These are phyloP conservation scores for Gymnoscopelus microlampas DNA, from an alignment of 2,797 vertebrate species.

Conservation along the genomic window DNA sequence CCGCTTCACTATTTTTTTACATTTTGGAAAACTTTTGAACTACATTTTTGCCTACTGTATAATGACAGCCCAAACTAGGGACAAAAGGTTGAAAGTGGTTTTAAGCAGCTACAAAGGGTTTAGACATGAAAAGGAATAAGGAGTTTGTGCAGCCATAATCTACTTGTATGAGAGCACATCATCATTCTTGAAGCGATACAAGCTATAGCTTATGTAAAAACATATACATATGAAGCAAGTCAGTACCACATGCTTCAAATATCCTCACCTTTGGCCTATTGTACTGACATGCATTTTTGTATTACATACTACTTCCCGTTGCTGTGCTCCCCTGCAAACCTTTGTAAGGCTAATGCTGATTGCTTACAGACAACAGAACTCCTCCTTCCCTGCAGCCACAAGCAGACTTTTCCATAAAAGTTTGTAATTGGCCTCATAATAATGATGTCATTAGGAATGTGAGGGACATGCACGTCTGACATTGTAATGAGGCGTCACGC, in stretches of 20 bases:
- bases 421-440: conserved; percentile 34
- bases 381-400: conserved; percentile 24
- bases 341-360: conserved; percentile 32
- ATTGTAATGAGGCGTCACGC: conserved; percentile 60
- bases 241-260: conserved; percentile 38
- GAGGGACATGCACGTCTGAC: conserved; percentile 45
- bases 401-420: conserved; percentile 35
- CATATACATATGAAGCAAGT: conserved; percentile 9
- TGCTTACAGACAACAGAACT: conserved; percentile 49
- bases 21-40: too few relatives aligned
- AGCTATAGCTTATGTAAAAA: conserved; percentile 21
- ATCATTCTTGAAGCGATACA: conserved; percentile 19
- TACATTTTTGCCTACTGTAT: too few relatives aligned
- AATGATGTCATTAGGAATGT: conserved; percentile 61
- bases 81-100: neutral
- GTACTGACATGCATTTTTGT: conserved; percentile 22
- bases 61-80: too few relatives aligned
- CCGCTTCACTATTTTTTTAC: too few relatives aligned
- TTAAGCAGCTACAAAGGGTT: conserved; percentile 46
- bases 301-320: conserved; percentile 22
- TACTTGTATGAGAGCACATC: conserved; percentile 35
- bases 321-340: conserved; percentile 25
- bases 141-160: conserved; percentile 13
- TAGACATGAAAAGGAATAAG: conserved; percentile 47
- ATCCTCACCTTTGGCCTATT: conserved; percentile 52